Conservation (phyloP, 2,797 vertebrate species). For the Cuculus canorus region DNA sequence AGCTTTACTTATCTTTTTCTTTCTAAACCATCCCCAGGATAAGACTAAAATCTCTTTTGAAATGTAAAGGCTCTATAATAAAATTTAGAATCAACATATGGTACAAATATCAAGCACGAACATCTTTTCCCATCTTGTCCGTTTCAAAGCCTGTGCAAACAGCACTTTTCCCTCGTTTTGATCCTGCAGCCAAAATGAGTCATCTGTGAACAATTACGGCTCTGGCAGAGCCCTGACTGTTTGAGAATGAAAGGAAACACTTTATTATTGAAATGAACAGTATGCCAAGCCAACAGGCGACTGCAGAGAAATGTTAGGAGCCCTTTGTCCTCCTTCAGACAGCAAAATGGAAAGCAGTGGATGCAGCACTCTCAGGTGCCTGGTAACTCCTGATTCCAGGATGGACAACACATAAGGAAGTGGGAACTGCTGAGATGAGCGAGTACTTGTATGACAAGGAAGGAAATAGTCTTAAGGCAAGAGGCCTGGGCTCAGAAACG, state of each 20-base stretch:
- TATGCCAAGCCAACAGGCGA: conserved; percentile 42
- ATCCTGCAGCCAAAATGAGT: conserved; percentile 70
- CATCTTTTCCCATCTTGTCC: conserved; percentile 58
- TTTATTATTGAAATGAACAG: conserved; percentile 67
- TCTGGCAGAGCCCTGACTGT: conserved; percentile 67
- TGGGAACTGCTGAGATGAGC: neutral
- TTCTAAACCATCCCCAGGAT: conserved; percentile 52
- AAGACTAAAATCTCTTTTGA: conserved; percentile 49
- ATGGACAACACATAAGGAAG: neutral
- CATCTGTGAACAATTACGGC: conserved; percentile 78
- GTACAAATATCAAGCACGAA: conserved; percentile 63
- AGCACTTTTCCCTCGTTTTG: conserved; percentile 61
- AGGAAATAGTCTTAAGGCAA: neutral
- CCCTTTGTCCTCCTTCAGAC: conserved; percentile 56
- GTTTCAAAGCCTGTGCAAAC: conserved; percentile 64
- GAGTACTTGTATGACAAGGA: rapidly evolving
- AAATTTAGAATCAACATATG: conserved; percentile 65
- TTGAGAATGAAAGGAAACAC: conserved; percentile 72
- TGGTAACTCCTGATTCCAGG: neutral
- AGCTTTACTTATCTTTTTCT: neutral
- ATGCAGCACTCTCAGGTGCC: neutral
- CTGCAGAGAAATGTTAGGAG: conserved; percentile 49
- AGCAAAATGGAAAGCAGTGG: neutral
- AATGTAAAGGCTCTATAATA: conserved; percentile 57
- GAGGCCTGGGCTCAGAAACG: neutral